Percentiles rank a stretch among this genome's conserved stretches.
phyloP scores from a whole-genome alignment of 2,113 vertebrate species.

The Melanotaenia duboulayi region DNA sequence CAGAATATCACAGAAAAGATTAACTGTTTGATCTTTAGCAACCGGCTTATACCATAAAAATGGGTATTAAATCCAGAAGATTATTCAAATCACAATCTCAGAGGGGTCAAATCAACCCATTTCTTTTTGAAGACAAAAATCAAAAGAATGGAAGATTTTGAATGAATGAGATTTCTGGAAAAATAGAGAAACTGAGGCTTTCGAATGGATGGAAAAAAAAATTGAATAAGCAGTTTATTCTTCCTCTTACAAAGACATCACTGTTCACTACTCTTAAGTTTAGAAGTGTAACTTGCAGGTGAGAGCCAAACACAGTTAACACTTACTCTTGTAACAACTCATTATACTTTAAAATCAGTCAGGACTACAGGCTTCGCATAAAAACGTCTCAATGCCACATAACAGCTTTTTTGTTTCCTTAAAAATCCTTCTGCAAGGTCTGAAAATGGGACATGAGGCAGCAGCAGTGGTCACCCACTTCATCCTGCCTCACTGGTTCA shows the following conservation, averaged over 20 bases:
- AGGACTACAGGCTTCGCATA: neutral
- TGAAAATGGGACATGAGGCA: conserved; percentile 23
- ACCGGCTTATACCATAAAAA: neutral
- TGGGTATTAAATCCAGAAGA: neutral
- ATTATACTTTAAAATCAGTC: conserved; percentile 25
- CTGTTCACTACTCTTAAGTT: conserved; percentile 26
- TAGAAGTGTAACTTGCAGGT: neutral
- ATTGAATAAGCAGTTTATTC: neutral
- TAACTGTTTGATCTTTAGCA: neutral
- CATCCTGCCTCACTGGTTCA: conserved; percentile 38
- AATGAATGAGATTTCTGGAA: neutral
- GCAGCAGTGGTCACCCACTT: conserved; percentile 45
- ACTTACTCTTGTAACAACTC: conserved; percentile 6
- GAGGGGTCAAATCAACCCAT: neutral
- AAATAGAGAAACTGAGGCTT: neutral
- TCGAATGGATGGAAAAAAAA: neutral
- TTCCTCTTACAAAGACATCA: neutral
- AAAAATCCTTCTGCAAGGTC: neutral
- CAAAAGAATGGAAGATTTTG: neutral
- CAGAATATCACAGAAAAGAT: neutral
- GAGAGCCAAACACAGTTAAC: conserved; percentile 24
- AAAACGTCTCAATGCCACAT: neutral
- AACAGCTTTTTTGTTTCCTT: neutral
- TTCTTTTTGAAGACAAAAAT: neutral
- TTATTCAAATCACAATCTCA: neutral